phyloP scores from a whole-genome alignment of 2,113 vertebrate species.

The Solenodon paradoxus region DNA sequence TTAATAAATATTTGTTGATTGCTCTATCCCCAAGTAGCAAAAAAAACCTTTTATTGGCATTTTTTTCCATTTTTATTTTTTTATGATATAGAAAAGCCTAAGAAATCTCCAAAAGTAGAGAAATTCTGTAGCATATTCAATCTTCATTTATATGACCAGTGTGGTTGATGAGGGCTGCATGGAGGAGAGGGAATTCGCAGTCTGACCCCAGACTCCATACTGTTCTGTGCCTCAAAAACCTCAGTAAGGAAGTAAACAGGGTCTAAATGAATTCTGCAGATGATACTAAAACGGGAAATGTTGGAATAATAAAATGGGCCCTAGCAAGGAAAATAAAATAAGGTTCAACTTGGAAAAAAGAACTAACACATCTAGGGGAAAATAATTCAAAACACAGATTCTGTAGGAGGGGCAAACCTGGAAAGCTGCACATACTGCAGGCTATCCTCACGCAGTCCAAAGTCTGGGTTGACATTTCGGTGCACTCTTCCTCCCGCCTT shows the following conservation, averaged over 20 bases:
- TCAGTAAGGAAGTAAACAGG: constrained; percentile 63
- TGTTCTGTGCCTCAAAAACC: constrained; percentile 6
- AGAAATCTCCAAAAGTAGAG: background rate
- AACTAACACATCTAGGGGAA: constrained; percentile 65
- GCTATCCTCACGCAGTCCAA: background rate
- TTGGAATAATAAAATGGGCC: constrained; percentile 71
- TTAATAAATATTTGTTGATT: constrained; percentile 13
- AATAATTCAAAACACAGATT: constrained; percentile 77
- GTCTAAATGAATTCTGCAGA: constrained; percentile 75
- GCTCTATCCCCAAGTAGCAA: background rate
- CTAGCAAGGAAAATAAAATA: constrained; percentile 68
- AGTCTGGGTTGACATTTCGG: background rate
- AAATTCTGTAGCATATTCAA: background rate
- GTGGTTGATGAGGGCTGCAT: background rate
- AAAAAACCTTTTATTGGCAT: background rate
- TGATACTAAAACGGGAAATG: constrained; percentile 68
- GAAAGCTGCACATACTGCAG: background rate
- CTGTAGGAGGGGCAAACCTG: constrained; percentile 44
- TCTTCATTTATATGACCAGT: background rate
- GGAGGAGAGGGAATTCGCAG: background rate
- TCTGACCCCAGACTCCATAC: background rate
- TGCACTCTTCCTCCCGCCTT: background rate
- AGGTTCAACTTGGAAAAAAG: constrained; percentile 74
- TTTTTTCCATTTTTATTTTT: constrained; percentile 13
- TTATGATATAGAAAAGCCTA: background rate